A percentile compares a stretch with the other conserved stretches of the same genome.
Conservation (phyloP, 2,113 vertebrate genomes). For the Turnix velox region DNA sequence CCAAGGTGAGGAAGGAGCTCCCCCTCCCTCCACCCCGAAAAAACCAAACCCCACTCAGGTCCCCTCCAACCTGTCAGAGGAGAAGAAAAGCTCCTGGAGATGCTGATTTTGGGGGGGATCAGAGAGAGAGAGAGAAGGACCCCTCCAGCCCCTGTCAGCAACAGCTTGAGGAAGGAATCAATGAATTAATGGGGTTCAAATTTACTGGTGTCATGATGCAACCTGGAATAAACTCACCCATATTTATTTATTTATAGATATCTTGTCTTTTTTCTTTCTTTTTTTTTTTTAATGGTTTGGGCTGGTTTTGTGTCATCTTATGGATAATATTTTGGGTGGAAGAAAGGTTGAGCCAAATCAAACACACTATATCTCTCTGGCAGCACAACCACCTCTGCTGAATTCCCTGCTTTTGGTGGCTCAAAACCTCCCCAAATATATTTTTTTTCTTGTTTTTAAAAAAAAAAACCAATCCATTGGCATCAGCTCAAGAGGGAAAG, state of each 20-base stretch:
- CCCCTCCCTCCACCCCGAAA: background rate
- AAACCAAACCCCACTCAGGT: too few species aligned
- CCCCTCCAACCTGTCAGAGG: background rate
- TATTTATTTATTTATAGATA: fast-evolving
- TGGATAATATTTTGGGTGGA: fast-evolving
- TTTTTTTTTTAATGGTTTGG: too few species aligned
- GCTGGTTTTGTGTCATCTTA: background rate
- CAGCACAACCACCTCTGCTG: fast-evolving
- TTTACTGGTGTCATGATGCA: fast-evolving
- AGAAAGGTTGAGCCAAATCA: background rate
- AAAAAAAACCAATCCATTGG: background rate
- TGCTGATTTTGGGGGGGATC: background rate
- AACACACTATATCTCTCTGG: background rate
- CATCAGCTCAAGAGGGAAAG: fast-evolving
- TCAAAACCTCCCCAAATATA: background rate
- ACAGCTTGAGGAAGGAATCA: background rate
- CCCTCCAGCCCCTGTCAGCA: background rate
- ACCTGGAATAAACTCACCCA: background rate
- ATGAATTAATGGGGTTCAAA: fast-evolving
- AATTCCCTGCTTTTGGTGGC: background rate
- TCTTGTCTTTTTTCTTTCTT: background rate
- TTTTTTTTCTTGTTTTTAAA: too few species aligned
- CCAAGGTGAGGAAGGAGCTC: background rate
- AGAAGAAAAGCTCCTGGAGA: background rate
- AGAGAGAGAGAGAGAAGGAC: background rate